phyloP scores from a whole-genome alignment of 64 coral and sea anemone genomes.

The Orbicella faveolata region DNA sequence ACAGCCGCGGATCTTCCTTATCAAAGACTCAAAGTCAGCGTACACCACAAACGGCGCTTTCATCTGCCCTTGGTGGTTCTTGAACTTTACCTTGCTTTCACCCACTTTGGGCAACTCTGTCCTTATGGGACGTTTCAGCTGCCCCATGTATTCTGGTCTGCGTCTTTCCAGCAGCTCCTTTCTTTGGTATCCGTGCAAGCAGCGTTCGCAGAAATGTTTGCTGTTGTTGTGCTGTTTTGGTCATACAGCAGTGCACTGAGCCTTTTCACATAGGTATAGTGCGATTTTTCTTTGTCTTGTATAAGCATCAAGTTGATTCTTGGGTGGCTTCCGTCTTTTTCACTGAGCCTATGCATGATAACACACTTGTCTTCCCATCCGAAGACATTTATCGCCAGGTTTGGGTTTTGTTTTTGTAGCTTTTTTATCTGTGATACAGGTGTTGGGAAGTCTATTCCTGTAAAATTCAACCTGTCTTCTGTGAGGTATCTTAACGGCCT shows the following conservation, averaged over 20 bases:
- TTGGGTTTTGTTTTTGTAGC: background rate
- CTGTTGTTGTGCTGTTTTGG: background rate
- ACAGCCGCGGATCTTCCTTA: background rate
- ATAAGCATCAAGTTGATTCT: background rate
- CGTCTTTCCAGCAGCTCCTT: background rate
- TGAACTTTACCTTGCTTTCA: background rate
- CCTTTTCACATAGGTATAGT: background rate
- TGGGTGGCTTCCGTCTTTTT: background rate
- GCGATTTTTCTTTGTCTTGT: background rate
- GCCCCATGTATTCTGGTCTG: background rate
- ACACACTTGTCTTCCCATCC: background rate
- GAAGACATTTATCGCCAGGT: background rate
- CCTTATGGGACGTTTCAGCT: background rate
- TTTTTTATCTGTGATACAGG: background rate
- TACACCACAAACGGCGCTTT: background rate
- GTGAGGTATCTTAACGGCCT: no score
- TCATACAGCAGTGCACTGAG: background rate
- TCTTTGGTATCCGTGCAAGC: background rate
- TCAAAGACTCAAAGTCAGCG: conserved; percentile 29
- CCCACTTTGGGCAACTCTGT: conserved; percentile 26
- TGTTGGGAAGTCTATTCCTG: background rate
- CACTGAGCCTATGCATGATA: background rate
- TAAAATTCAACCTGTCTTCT: background rate
- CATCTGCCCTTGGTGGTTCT: conserved; percentile 27
- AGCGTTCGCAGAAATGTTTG: conserved; percentile 4